These are phyloP conservation scores for Pantelozetes paolii DNA, from an alignment of 2,888 invertebrate species.

Conservation along the genomic window DNA sequence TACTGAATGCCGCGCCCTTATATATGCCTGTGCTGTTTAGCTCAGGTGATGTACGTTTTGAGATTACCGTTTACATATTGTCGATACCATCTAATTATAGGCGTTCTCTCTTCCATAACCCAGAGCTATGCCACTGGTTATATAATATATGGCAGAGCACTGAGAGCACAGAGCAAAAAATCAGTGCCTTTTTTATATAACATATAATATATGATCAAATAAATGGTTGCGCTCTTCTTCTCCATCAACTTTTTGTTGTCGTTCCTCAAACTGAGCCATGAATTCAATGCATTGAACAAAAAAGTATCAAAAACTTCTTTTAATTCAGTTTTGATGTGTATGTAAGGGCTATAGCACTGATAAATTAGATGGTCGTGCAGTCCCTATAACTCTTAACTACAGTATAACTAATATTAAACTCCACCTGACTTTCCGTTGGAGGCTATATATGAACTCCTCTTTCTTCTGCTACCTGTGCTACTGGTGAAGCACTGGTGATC, in stretches of 20 bases:
- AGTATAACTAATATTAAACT: slow-evolving; percentile 30
- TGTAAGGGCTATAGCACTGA: slow-evolving; percentile 3
- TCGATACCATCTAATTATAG: slow-evolving; percentile 35
- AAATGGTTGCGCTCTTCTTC: slow-evolving; percentile 20
- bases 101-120: slow-evolving; percentile 36
- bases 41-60: slow-evolving; percentile 31
- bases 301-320: not conserved
- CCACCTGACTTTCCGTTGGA: slow-evolving; percentile 32
- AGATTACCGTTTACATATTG: slow-evolving; percentile 35
- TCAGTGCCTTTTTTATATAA: not conserved
- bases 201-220: slow-evolving; percentile 18
- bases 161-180: not conserved
- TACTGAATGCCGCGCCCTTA: slow-evolving; percentile 4
- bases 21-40: not conserved
- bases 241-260: not conserved
- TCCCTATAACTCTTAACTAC: slow-evolving; percentile 30
- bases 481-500: not conserved
- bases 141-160: slow-evolving; percentile 11
- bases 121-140: slow-evolving; percentile 34
- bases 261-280: not conserved
- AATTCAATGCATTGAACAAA: not conserved
- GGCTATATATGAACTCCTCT: slow-evolving; percentile 24
- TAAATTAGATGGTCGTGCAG: slow-evolving; percentile 25
- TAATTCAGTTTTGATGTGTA: not conserved
- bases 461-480: not conserved